phyloP scores from a whole-genome alignment of 2,797 vertebrate genomes.

The Liparis tanakae region DNA sequence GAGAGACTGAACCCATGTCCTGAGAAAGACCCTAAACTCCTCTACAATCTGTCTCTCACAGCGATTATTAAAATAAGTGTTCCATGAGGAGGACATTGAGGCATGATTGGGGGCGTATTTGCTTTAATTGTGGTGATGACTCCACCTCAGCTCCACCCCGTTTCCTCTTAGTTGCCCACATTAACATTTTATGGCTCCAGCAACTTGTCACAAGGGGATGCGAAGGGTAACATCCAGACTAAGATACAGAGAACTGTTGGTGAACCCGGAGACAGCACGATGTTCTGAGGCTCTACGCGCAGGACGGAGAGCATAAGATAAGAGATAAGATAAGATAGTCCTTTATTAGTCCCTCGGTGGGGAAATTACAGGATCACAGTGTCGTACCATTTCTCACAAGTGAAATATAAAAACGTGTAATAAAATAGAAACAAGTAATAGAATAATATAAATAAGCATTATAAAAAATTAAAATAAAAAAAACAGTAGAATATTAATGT shows the following conservation, averaged over 20 bases:
- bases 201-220: not conserved
- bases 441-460: too few relatives aligned
- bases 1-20: not conserved
- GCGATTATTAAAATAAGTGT: conserved; percentile 3
- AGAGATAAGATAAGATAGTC: too few relatives aligned
- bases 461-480: too few relatives aligned
- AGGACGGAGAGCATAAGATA: conserved; percentile 4
- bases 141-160: conserved; percentile 3
- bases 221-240: conserved; percentile 13
- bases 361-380: too few relatives aligned
- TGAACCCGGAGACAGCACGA: not conserved
- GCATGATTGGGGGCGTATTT: conserved; percentile 21
- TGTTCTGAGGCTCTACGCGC: not conserved
- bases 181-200: not conserved
- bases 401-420: too few relatives aligned
- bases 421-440: too few relatives aligned
- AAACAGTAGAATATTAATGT: too few relatives aligned
- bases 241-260: not conserved
- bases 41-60: not conserved
- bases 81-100: conserved; percentile 12
- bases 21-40: not conserved
- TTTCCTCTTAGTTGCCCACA: not conserved
- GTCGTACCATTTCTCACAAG: too few relatives aligned
- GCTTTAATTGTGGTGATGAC: conserved; percentile 1
- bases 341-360: too few relatives aligned